These are phyloP conservation scores for Cynopterus brachyotis DNA, from an alignment of 2,113 vertebrate genomes.

Conservation along the genomic window DNA sequence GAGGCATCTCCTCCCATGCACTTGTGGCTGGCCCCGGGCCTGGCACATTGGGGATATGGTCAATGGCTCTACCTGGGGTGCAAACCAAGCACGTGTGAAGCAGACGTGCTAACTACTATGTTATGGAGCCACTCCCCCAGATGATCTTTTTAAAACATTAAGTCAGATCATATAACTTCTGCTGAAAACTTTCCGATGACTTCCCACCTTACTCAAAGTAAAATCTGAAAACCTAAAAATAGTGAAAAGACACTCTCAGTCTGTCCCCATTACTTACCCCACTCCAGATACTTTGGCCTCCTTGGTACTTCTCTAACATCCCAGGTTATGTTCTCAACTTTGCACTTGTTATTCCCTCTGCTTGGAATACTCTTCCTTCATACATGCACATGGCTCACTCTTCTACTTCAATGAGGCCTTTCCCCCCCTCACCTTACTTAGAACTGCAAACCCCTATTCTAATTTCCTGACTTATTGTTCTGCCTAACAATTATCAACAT, in stretches of 20 bases:
- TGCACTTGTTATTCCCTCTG: not conserved
- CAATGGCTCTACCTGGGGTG: too few relatives aligned
- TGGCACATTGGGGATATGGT: too few relatives aligned
- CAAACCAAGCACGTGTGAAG: too few relatives aligned
- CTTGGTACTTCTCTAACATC: not conserved
- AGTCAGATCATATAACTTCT: not conserved
- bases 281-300: not conserved
- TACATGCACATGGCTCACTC: not conserved
- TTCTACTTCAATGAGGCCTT: not conserved
- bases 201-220: not conserved
- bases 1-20: too few relatives aligned
- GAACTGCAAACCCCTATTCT: not conserved
- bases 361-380: not conserved
- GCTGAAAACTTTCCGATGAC: not conserved
- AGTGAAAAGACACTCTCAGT: not conserved
- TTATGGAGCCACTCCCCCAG: not conserved
- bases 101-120: too few relatives aligned
- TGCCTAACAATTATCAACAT: not conserved
- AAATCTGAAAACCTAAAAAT: not conserved
- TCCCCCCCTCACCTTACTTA: not conserved
- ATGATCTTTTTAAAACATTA: not conserved
- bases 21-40: too few relatives aligned
- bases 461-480: not conserved
- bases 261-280: not conserved
- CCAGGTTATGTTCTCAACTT: not conserved